These are phyloP conservation scores for Channallabes apus DNA, from an alignment of 2,797 vertebrate genomes.

Conservation along the genomic window DNA sequence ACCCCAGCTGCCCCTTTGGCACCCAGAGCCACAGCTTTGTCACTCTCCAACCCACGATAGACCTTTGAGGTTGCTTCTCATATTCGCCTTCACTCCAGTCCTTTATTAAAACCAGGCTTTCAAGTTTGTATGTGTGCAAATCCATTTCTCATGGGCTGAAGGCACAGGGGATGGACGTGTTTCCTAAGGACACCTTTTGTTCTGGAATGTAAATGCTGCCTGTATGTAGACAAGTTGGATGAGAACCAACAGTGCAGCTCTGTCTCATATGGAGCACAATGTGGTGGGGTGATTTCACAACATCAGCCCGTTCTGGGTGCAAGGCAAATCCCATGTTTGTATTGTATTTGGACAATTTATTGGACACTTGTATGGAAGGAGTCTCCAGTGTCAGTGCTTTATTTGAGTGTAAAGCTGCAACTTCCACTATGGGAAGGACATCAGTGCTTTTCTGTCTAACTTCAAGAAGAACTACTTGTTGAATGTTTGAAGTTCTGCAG, in stretches of 20 bases:
- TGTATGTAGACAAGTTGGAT: not conserved
- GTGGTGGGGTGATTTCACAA: not conserved
- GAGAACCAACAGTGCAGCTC: not conserved
- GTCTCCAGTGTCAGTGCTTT: not conserved
- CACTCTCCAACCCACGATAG: conserved; percentile 14
- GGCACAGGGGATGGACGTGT: not conserved
- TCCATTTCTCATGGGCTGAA: conserved; percentile 39
- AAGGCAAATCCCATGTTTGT: not conserved
- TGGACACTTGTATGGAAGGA: not conserved
- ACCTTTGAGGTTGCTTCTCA: conserved; percentile 41
- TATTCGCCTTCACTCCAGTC: conserved; percentile 8
- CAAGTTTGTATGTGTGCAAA: conserved; percentile 40
- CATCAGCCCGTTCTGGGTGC: not conserved
- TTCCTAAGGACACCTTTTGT: conserved; percentile 38
- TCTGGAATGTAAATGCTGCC: conserved; percentile 11
- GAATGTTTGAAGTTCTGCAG: not conserved
- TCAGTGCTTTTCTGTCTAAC: not conserved
- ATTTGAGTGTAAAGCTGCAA: not conserved
- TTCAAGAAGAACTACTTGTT: not conserved
- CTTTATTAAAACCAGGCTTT: conserved; percentile 30
- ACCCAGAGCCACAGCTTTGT: conserved; percentile 45
- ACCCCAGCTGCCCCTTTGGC: conserved; percentile 50
- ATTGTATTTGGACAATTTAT: not conserved
- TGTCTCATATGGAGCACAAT: not conserved
- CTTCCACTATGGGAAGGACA: not conserved